Evolutionary conservation across 2,888 invertebrate species (phyloP), one percentile per base, ranked within the genome.

Genomic region (Coleophora flavipennella): DNA sequence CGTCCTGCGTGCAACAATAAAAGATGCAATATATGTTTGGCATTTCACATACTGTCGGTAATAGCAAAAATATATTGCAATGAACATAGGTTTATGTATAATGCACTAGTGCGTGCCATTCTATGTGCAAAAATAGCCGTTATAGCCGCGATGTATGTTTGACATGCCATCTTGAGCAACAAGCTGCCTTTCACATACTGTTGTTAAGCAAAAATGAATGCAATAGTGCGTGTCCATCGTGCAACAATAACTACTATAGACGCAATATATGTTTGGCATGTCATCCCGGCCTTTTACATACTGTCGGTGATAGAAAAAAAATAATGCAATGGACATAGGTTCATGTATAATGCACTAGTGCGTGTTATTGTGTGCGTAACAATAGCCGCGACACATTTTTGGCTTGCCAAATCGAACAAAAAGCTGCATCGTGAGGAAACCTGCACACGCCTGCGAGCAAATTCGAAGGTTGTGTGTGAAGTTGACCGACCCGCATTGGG

Each of bases 291-390:
- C 84, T 1, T 79, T 64, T 45, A 76, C 72, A 2, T 72, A 76
- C 52, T 83, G 83, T 62, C 70, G 81, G 81, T 76, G 42, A 53
- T 41, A n/a, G n/a, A n/a, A n/a, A n/a, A n/a, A n/a, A n/a, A n/a
- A n/a, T n/a, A n/a, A n/a, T n/a, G n/a, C n/a, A n/a, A n/a, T n/a
- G n/a, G n/a, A n/a, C n/a, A n/a, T n/a, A n/a, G n/a, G n/a, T n/a
- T n/a, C n/a, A n/a, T n/a, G n/a, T n/a, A n/a, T n/a, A 74, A 73
- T 44, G 69, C 79, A 3, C 55, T 83, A 55, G 52, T 81, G 26
- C 71, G 80, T 7, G 80, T 80, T 3, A 75, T 81, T 13, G 54
- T 50, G 40, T 76, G 72, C 48, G 65, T 68, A 40, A 58, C 64
- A 13, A 65, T 83, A 33, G 52, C 76, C 3, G 59, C 62, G 8